A percentile compares a stretch with the other conserved stretches of the same genome.
These are phyloP conservation scores for Lordiphosa fenestrarum DNA, from an alignment of 2,888 invertebrate genomes.

Conservation along the genomic window DNA sequence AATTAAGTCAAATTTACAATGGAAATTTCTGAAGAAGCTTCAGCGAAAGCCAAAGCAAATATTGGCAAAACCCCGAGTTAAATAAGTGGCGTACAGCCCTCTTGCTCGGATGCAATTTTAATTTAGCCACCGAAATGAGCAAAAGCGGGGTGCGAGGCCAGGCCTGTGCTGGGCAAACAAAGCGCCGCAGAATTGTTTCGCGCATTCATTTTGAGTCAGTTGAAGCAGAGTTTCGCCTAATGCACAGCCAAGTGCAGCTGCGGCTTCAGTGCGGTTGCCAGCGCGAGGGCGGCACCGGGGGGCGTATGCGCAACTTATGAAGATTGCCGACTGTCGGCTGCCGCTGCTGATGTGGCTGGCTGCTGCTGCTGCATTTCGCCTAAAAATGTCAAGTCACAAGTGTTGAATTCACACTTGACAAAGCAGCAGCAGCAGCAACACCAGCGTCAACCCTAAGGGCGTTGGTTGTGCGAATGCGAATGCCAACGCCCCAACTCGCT, in stretches of 20 bases:
- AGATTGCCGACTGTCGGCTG: slow-evolving; percentile 41
- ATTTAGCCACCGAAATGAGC: slow-evolving; percentile 59
- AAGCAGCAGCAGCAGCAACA: slow-evolving; percentile 41
- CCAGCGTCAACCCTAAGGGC: slow-evolving; percentile 27
- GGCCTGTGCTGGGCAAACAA: slow-evolving; percentile 54
- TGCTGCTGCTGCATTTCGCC: slow-evolving; percentile 48
- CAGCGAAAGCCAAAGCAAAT: slow-evolving; percentile 30
- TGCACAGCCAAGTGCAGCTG: slow-evolving; percentile 60
- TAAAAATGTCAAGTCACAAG: slow-evolving; percentile 73
- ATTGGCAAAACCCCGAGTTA: slow-evolving; percentile 33
- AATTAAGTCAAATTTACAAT: slow-evolving; percentile 30
- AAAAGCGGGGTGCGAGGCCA: slow-evolving; percentile 21
- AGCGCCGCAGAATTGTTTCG: slow-evolving; percentile 56
- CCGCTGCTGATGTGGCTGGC: slow-evolving; percentile 29
- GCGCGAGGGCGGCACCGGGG: slow-evolving; percentile 9
- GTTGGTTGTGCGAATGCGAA: slow-evolving; percentile 28
- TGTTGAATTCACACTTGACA: slow-evolving; percentile 74
- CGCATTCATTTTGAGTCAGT: slow-evolving; percentile 51
- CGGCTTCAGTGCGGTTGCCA: slow-evolving; percentile 28
- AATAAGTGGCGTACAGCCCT: slow-evolving; percentile 25
- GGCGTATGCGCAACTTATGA: slow-evolving; percentile 64
- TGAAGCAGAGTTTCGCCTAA: slow-evolving; percentile 48
- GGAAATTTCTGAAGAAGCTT: slow-evolving; percentile 21
- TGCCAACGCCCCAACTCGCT: slow-evolving; percentile 28
- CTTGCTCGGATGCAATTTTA: slow-evolving; percentile 66